Evolutionary conservation across 2,113 vertebrate genomes (phyloP), one percentile per base, ranked within the genome.

Genomic region (Plecotus auritus): DNA sequence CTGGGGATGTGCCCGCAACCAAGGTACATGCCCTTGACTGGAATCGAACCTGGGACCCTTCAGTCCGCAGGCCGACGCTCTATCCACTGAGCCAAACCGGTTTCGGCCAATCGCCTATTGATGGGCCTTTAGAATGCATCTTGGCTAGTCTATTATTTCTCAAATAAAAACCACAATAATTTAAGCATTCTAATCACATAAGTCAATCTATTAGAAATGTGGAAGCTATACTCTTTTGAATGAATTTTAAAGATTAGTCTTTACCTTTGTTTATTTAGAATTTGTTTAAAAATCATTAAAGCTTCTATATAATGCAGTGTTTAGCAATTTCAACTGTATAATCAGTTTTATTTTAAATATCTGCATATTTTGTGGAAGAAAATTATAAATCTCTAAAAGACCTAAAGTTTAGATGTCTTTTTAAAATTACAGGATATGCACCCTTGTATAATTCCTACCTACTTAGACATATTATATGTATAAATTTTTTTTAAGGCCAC

Each of bases 291-390:
- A 94, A 66, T 83, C 28, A 45, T 12, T 74, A 56, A 88, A 12
- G 16, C 76, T 9, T 32, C 10, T 89, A 42, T 86, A 8, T 35
- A 66, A 93, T 72, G 0, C 22, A 90, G 5, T 72, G 20, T 67
- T 90, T 91, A 45, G 3, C n/a, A 93, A 84, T 47, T 92, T 84
- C 20, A 85, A 37, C 7, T 67, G 16, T 91, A 9, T 59, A 70
- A 59, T 94, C 76, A 69, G 7, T 35, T 86, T 96, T 91, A 26
- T 59, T 23, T 84, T 88, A 85, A 95, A 91, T 93, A 88, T 83
- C 80, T 87, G 20, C 2, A 87, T 81, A 89, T 86, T 93, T 40
- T 88, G 0, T 85, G 51, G 5, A 88, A 64, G 49, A 85, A 66
- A 66, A 83, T 86, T 80, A 20, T 72, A 86, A 86, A 94, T 61